Percentiles rank a stretch among this genome's conserved stretches.
phyloP scores from a whole-genome alignment of 1,140 invertebrate genomes.

The Chrysoperla carnea region DNA sequence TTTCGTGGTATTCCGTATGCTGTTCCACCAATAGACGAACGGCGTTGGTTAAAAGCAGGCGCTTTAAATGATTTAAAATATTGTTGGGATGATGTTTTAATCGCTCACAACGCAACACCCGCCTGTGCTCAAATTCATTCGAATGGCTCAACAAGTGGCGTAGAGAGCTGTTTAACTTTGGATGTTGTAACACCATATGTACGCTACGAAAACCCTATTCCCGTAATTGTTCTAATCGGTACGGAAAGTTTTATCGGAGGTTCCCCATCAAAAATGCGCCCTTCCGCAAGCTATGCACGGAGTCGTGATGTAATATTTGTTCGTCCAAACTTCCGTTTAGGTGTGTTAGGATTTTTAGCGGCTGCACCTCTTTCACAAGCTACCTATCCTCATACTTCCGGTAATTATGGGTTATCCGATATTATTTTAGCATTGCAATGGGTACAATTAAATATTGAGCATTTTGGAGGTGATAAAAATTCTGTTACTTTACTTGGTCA shows the following conservation, averaged over 20 bases:
- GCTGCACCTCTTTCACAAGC: constrained; percentile 45
- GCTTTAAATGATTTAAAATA: constrained; percentile 41
- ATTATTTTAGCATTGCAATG: constrained; percentile 58
- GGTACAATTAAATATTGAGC: constrained; percentile 60
- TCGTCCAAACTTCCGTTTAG: constrained; percentile 60
- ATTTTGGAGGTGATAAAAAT: constrained; percentile 64
- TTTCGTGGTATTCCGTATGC: constrained; percentile 79
- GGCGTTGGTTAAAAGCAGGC: constrained; percentile 54
- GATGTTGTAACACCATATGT: constrained; percentile 60
- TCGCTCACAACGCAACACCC: constrained; percentile 43
- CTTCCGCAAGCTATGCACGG: constrained; percentile 25
- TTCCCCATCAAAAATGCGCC: constrained; percentile 33
- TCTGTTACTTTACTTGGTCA: constrained; percentile 67
- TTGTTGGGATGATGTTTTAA: constrained; percentile 64
- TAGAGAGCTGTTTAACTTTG: constrained; percentile 64
- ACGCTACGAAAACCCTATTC: constrained; percentile 49
- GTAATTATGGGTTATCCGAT: constrained; percentile 76
- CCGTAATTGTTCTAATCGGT: constrained; percentile 67
- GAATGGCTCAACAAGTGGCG: constrained; percentile 42
- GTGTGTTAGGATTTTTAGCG: constrained; percentile 62
- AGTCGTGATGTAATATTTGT: constrained; percentile 69
- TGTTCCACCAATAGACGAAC: constrained; percentile 46
- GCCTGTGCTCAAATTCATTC: constrained; percentile 46
- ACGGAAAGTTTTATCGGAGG: constrained; percentile 57
- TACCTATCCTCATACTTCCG: constrained; percentile 52